phyloP scores from a whole-genome alignment of 37 sponge, comb jelly and placozoan species.

The Hexactinellida sp. region DNA sequence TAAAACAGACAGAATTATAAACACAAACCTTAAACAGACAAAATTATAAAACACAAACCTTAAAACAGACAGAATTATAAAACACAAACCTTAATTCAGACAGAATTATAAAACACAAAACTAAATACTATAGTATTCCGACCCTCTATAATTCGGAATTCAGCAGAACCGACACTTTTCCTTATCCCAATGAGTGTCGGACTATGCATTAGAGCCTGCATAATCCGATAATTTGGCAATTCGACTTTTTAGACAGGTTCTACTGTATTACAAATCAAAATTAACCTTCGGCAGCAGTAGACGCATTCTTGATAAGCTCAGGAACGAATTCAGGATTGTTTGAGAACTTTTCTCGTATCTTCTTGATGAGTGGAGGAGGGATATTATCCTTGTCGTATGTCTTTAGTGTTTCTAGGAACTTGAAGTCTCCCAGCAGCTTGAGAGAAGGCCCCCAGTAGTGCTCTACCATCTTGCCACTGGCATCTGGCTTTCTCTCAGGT shows the following conservation, averaged over 20 bases:
- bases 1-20: too few relatives aligned
- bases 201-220: too few relatives aligned
- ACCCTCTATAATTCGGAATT: too few relatives aligned
- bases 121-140: too few relatives aligned
- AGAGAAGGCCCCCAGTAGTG: slow-evolving; percentile 95
- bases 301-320: slow-evolving; percentile 67
- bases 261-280: too few relatives aligned
- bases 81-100: too few relatives aligned
- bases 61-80: neutral
- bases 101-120: too few relatives aligned
- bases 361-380: slow-evolving; percentile 76
- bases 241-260: too few relatives aligned
- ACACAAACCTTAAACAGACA: too few relatives aligned
- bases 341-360: slow-evolving; percentile 84
- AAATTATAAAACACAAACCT: slow-evolving; percentile 10
- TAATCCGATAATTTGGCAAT: too few relatives aligned
- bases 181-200: too few relatives aligned
- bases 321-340: slow-evolving; percentile 81
- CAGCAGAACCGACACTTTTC: too few relatives aligned
- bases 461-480: slow-evolving; percentile 89
- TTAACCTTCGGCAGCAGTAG: slow-evolving; percentile 82
- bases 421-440: slow-evolving; percentile 83
- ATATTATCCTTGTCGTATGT: slow-evolving; percentile 96
- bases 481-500: slow-evolving; percentile 94
- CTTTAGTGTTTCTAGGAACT: slow-evolving; percentile 89